Evolutionary conservation across 2,888 invertebrate species (phyloP).

Genomic region (Quadroppia sp.): DNA sequence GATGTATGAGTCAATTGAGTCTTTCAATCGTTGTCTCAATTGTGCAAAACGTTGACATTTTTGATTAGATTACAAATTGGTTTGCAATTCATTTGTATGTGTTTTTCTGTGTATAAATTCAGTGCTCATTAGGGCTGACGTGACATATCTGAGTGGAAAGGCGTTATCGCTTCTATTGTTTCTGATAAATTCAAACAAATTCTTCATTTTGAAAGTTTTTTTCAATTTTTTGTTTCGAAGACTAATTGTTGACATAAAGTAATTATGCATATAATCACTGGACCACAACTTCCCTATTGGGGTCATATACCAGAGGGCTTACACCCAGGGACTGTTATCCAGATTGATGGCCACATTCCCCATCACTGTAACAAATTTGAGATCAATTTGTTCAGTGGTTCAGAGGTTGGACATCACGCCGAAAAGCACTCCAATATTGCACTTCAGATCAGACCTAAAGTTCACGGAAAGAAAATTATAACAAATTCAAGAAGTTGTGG

Average conservation of each 20-base stretch:
- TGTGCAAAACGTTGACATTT: no score
- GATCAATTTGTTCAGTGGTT: not conserved
- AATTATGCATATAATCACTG: not conserved
- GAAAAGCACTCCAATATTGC: slow-evolving; percentile 33
- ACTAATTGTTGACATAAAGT: not conserved
- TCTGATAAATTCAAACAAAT: no score
- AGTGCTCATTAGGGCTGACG: no score
- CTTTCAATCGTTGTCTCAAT: no score
- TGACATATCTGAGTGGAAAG: no score
- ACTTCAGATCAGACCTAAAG: not conserved
- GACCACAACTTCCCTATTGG: not conserved
- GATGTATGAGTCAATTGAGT: no score
- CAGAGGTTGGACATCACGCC: not conserved
- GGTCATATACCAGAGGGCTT: slow-evolving; percentile 26
- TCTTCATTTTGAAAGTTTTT: no score
- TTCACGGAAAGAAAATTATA: slow-evolving; percentile 1
- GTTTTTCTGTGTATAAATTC: no score
- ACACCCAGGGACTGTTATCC: slow-evolving; percentile 4
- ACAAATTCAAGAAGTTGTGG: not conserved
- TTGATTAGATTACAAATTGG: no score
- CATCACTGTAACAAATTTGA: slow-evolving; percentile 19
- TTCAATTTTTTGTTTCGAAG: not conserved
- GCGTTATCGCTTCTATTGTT: no score
- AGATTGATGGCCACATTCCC: slow-evolving; percentile 28
- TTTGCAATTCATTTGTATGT: no score